Conservation (phyloP, 2,797 vertebrate genomes). For the Coendou prehensilis region DNA sequence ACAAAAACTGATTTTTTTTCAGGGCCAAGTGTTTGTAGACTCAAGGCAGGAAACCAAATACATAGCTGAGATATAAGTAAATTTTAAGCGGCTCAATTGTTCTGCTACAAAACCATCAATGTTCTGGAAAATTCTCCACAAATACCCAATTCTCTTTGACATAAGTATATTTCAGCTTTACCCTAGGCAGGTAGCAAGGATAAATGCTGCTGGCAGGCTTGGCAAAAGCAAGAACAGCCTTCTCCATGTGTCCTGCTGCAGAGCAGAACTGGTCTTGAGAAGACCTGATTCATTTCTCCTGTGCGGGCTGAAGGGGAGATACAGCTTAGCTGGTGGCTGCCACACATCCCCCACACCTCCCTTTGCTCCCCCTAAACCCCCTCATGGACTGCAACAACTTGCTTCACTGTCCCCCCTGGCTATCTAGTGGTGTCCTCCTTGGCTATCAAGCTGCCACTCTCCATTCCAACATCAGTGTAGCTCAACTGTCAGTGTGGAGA, state of each 20-base stretch:
- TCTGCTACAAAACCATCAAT: not conserved
- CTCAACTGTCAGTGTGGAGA: not conserved
- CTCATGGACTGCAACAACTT: not conserved
- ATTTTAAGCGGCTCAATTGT: not conserved
- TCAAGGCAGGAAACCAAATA: constrained; percentile 40
- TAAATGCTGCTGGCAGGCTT: not conserved
- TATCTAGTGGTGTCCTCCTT: not conserved
- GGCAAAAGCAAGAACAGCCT: not conserved
- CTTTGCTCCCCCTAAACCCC: not conserved
- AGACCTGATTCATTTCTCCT: not conserved
- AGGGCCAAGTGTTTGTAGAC: not conserved
- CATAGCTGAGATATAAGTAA: not conserved
- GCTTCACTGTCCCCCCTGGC: not conserved
- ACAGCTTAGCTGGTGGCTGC: not conserved
- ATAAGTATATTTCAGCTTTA: constrained; percentile 21
- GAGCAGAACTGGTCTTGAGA: not conserved
- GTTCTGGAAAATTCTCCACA: constrained; percentile 24
- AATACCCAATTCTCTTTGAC: not conserved
- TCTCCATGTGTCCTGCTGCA: not conserved
- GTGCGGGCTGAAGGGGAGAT: not conserved
- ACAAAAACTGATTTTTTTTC: not conserved
- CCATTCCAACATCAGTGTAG: not conserved
- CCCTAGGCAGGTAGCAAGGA: not conserved
- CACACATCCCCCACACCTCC: not conserved
- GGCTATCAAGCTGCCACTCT: not conserved